Percentiles rank a stretch among this genome's conserved stretches.
phyloP scores from a whole-genome alignment of 64 coral and sea anemone species.

The Stichodactyla helianthus region DNA sequence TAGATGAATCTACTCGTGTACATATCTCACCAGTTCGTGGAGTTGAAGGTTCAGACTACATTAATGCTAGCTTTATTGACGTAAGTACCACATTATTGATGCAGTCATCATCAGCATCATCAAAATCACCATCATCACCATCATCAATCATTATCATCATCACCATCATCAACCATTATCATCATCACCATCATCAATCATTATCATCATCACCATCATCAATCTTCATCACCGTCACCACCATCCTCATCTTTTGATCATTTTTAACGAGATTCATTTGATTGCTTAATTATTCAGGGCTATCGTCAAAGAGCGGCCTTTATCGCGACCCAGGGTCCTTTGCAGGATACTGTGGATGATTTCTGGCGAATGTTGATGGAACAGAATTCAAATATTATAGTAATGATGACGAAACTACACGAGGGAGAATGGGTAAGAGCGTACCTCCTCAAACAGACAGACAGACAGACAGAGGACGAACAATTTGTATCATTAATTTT shows the following conservation, averaged over 20 bases:
- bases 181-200: too few species aligned
- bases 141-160: too few species aligned
- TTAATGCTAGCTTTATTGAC: conserved; percentile 94
- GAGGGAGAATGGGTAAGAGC: conserved; percentile 78
- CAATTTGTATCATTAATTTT: background rate
- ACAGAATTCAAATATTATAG: conserved; percentile 75
- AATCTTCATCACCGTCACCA: background rate
- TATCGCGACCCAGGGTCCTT: conserved; percentile 89
- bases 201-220: too few species aligned
- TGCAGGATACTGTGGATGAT: conserved; percentile 74
- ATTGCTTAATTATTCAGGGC: conserved; percentile 36
- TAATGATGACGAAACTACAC: conserved; percentile 73
- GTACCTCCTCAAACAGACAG: background rate
- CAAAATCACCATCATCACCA: too few species aligned
- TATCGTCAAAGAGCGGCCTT: conserved; percentile 66
- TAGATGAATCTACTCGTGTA: conserved; percentile 88
- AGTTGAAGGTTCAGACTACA: conserved; percentile 83
- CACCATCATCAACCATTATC: too few species aligned
- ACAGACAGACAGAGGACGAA: background rate
- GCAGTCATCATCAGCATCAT: too few species aligned
- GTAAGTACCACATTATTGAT: conserved; percentile 44
- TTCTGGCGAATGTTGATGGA: conserved; percentile 99
- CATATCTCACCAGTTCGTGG: conserved; percentile 66
- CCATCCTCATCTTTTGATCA: background rate
- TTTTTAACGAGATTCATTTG: background rate